These are phyloP conservation scores for Amblyjoppa fuscipennis DNA, from an alignment of 2,888 invertebrate genomes.

Conservation along the genomic window DNA sequence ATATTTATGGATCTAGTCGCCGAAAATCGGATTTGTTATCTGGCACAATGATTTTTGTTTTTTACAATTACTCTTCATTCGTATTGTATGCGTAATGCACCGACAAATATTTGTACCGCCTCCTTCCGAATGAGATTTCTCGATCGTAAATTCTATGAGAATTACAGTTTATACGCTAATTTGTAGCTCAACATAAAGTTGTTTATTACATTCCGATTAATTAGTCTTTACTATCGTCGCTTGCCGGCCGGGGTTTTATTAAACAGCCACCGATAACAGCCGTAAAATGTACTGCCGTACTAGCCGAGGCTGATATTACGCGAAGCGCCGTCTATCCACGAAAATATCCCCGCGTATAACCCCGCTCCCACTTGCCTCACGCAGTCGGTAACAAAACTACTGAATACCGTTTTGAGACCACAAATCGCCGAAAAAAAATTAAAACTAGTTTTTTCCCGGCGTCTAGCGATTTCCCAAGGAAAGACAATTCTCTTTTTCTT, in stretches of 20 bases:
- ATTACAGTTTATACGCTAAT: neutral
- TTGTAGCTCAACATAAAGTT: neutral
- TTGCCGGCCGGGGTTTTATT: neutral
- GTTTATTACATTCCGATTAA: neutral
- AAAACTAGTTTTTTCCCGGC: too few species aligned
- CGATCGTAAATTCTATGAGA: neutral
- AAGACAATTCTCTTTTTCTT: too few species aligned
- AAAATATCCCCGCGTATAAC: too few species aligned
- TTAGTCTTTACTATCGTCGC: neutral
- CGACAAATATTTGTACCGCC: neutral
- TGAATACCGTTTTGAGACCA: too few species aligned
- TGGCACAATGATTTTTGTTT: neutral
- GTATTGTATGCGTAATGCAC: neutral
- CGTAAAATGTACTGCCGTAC: neutral
- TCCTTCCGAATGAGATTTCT: neutral
- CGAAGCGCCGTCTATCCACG: too few species aligned
- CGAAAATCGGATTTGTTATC: neutral
- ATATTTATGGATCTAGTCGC: constrained; percentile 30
- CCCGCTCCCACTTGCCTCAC: too few species aligned
- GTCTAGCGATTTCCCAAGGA: too few species aligned
- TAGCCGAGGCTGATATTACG: neutral
- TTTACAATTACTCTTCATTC: neutral
- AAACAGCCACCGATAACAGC: too few species aligned
- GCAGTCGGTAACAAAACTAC: too few species aligned
- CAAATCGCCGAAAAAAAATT: too few species aligned